A percentile compares a stretch with the other conserved stretches of the same genome.
Evolutionary conservation across 2,797 vertebrate species (phyloP).

Genomic region (Falco novaeseelandiae): DNA sequence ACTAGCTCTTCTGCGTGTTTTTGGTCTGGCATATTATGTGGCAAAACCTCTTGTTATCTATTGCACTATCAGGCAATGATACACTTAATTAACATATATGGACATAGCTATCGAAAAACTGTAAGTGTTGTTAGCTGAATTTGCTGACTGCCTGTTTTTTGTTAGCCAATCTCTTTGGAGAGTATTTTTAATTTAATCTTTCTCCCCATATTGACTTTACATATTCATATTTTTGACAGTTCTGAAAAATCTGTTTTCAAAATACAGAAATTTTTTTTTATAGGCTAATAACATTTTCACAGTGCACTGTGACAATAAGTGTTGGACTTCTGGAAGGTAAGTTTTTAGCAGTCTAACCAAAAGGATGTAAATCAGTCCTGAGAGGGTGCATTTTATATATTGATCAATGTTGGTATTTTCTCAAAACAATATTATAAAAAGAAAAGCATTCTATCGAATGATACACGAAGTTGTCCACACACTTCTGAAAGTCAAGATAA

Average conservation of each 20-base stretch:
- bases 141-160: background rate
- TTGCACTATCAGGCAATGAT: background rate
- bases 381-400: background rate
- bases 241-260: background rate
- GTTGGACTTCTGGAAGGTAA: background rate
- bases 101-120: background rate
- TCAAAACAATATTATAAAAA: background rate
- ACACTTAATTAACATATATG: background rate
- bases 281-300: background rate
- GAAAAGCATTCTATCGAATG: background rate
- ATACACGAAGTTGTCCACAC: background rate
- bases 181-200: background rate
- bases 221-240: background rate
- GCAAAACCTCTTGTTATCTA: background rate
- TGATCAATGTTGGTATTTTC: background rate
- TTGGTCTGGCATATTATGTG: background rate
- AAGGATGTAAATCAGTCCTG: background rate
- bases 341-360: background rate
- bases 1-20: background rate
- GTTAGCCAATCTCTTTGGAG: background rate
- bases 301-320: background rate
- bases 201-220: background rate
- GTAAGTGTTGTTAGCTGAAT: background rate
- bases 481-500: background rate
- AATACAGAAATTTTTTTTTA: background rate